phyloP scores from a whole-genome alignment of 2,888 invertebrate genomes.

The Hedya salicella region DNA sequence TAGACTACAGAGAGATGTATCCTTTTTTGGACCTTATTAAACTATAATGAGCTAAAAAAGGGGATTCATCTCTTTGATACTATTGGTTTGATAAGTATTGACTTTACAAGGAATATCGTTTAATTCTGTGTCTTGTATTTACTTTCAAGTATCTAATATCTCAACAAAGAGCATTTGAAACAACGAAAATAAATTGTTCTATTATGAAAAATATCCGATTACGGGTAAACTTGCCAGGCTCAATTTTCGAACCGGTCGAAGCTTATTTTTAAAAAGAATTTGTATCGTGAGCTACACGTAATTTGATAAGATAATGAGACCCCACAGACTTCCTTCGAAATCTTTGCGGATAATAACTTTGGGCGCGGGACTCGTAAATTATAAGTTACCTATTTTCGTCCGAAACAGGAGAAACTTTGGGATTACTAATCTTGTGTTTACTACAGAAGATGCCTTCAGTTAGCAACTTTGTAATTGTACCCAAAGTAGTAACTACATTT shows the following conservation, averaged over 20 bases:
- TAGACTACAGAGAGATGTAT: no score
- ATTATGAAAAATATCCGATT: slow-evolving; percentile 2
- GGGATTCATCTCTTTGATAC: background rate
- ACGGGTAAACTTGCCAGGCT: background rate
- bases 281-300: slow-evolving; percentile 26
- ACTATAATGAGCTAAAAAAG: no score
- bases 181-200: background rate
- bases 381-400: slow-evolving; percentile 26
- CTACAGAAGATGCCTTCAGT: slow-evolving; percentile 3
- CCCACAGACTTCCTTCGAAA: slow-evolving; percentile 13
- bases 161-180: background rate
- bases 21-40: no score
- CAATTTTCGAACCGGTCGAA: background rate
- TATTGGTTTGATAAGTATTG: background rate
- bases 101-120: background rate
- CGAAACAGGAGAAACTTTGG: slow-evolving; percentile 22
- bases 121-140: background rate
- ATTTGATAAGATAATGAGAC: slow-evolving; percentile 40
- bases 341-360: slow-evolving; percentile 37
- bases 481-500: background rate
- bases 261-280: slow-evolving; percentile 13
- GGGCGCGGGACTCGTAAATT: slow-evolving; percentile 28
- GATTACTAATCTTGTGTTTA: slow-evolving; percentile 30
- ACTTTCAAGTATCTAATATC: background rate
- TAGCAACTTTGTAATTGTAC: background rate